A percentile compares a stretch with the other conserved stretches of the same genome.
Conservation (phyloP, 2,888 invertebrate genomes). For the Pecten maximus region DNA sequence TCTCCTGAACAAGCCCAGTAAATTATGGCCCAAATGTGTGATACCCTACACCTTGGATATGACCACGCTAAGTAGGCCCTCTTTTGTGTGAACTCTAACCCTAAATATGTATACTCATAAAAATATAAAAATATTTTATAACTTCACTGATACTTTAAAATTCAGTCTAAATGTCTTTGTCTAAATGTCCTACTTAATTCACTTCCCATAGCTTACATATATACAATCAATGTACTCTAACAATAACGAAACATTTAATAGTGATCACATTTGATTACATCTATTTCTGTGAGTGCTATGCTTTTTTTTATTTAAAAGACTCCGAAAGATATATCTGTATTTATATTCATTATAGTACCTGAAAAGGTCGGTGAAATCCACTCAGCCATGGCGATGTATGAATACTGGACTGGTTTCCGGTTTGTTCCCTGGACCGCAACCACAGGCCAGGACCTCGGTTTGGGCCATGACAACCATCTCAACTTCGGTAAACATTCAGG, state of each 20-base stretch:
- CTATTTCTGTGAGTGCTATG: no score
- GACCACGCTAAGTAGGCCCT: background rate
- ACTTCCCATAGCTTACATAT: no score
- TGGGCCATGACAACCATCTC: background rate
- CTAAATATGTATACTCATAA: background rate
- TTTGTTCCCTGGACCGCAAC: background rate
- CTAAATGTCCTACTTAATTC: no score
- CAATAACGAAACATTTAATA: no score
- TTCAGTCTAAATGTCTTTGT: no score
- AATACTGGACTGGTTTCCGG: background rate
- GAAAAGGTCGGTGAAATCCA: background rate
- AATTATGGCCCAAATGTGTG: background rate
- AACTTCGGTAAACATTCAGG: slow-evolving; percentile 10
- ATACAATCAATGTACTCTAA: no score
- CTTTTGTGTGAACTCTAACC: background rate
- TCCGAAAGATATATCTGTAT: no score
- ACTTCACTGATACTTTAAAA: no score
- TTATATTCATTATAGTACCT: background rate
- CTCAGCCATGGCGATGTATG: background rate
- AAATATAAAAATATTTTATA: no score
- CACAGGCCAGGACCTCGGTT: background rate
- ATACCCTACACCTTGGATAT: background rate
- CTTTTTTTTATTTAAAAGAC: no score
- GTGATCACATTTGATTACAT: no score
- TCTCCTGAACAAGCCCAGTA: background rate